Evolutionary conservation across 2,888 invertebrate genomes (phyloP), one percentile per base, ranked within the genome.

Genomic region (Orthosia cruda): DNA sequence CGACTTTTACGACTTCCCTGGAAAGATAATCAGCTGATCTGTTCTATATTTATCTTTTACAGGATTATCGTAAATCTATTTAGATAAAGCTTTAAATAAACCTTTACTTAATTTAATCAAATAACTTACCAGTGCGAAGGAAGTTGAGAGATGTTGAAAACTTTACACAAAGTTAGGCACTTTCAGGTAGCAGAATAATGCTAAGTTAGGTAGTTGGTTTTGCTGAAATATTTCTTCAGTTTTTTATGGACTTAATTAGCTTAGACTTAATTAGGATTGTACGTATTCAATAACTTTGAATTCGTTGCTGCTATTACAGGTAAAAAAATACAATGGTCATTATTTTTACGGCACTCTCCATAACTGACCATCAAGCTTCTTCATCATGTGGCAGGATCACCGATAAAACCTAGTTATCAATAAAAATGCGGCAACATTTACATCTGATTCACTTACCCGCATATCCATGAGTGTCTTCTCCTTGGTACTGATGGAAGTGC

Each of bases 381-480:
- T 3, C 40, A 40, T 20, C 12, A 23, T 7, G 16, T 9, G 12
- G 23, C 15, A 47, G 32, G 12, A 69, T 54, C 49, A 40, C 11
- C 23, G 15, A 9, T 11, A 15, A 50, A 32, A 62, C 11, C 45
- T 67, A n/a, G 1, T 26, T 12, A 49, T 40, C 11, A 45, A 54
- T 58, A 61, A 65, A 54, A 68, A 70, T 71, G 9, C n/a, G 55
- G 4, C 18, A 55, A n/a, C n/a, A 47, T 63, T 4, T n/a, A 59
- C 7, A 15, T 69, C 11, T 64, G 1, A 54, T 32, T 26, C 5
- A 90, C 98, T 97, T 95, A 98, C 98, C 98, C 97, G 93, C 98
- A 98, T 91, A 98, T 98, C 98, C 98, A 98, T 81, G 98, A 98
- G 93, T 98, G 98, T 84, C 98, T 95, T 69, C 98, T 97, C 73